phyloP scores from a whole-genome alignment of 2,888 invertebrate species.

The Meganola albula region DNA sequence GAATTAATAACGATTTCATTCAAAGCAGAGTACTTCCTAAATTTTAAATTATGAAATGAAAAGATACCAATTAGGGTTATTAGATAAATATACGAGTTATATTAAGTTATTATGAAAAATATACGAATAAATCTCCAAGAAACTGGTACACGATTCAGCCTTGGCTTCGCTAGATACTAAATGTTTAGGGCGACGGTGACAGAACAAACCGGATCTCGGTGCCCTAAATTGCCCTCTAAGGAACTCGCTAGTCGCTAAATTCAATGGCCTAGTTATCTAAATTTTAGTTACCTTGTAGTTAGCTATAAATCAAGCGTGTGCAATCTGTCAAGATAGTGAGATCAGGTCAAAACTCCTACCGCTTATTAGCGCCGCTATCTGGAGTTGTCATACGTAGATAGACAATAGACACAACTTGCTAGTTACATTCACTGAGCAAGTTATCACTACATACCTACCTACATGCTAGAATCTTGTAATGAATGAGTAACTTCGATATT shows the following conservation, averaged over 20 bases:
- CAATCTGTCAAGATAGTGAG: conserved; percentile 47
- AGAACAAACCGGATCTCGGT: conserved; percentile 63
- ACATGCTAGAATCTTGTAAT: neutral
- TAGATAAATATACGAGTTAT: no score
- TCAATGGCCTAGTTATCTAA: conserved; percentile 43
- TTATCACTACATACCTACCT: neutral
- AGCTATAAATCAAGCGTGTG: conserved; percentile 40
- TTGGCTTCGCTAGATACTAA: conserved; percentile 53
- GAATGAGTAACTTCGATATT: no score
- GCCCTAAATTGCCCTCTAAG: conserved; percentile 60
- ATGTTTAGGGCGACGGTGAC: conserved; percentile 52
- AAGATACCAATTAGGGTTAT: no score
- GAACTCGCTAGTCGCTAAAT: conserved; percentile 49
- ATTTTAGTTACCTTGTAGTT: conserved; percentile 31
- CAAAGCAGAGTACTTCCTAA: no score
- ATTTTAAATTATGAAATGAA: no score
- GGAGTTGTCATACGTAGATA: conserved; percentile 18
- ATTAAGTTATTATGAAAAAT: no score
- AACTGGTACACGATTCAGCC: conserved; percentile 39
- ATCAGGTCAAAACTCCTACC: conserved; percentile 47
- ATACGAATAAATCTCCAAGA: conserved; percentile 8
- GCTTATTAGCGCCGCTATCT: conserved; percentile 37
- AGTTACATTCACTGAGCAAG: neutral
- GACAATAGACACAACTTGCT: neutral
- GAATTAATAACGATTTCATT: no score